Percentiles rank a stretch among this genome's conserved stretches.
Evolutionary conservation across 2,797 vertebrate species (phyloP).

Genomic region (Syncerus caffer): DNA sequence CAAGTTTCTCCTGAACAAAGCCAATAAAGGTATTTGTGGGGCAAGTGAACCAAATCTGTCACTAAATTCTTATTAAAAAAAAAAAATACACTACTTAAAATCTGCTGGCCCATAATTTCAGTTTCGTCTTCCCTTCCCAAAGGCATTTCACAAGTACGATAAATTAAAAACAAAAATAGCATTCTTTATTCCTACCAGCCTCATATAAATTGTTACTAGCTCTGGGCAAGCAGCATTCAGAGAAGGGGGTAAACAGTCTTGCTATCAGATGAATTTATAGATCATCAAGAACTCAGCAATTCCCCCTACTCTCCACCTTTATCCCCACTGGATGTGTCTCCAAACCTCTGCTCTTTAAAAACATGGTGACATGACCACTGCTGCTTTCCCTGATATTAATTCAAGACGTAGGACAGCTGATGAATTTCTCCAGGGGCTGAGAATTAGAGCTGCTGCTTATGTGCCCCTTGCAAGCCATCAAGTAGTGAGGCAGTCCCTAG

Average conservation of each 20-base stretch:
- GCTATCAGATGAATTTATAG: slow-evolving; percentile 45
- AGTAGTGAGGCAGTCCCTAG: not conserved
- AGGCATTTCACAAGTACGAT: not conserved
- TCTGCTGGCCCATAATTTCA: not conserved
- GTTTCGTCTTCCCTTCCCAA: not conserved
- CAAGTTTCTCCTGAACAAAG: not conserved
- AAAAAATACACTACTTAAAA: slow-evolving; percentile 35
- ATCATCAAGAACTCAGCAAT: slow-evolving; percentile 49
- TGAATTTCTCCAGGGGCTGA: slow-evolving; percentile 14
- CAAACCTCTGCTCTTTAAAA: slow-evolving; percentile 61
- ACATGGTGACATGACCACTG: slow-evolving; percentile 45
- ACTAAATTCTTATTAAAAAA: not conserved
- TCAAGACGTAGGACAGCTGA: slow-evolving; percentile 19
- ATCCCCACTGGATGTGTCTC: slow-evolving; percentile 30
- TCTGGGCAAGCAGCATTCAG: slow-evolving; percentile 24
- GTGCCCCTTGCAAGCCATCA: slow-evolving; percentile 44
- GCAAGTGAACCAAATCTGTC: slow-evolving; percentile 6
- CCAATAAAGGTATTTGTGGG: not conserved
- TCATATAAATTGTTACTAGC: slow-evolving; percentile 39
- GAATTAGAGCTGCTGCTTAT: slow-evolving; percentile 50
- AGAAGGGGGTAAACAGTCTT: slow-evolving; percentile 31
- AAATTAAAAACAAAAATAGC: not conserved
- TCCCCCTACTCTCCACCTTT: not conserved
- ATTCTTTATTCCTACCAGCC: slow-evolving; percentile 2
- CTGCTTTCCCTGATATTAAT: not conserved